phyloP scores from a whole-genome alignment of 2,113 vertebrate genomes.

The Sigmodon hispidus region DNA sequence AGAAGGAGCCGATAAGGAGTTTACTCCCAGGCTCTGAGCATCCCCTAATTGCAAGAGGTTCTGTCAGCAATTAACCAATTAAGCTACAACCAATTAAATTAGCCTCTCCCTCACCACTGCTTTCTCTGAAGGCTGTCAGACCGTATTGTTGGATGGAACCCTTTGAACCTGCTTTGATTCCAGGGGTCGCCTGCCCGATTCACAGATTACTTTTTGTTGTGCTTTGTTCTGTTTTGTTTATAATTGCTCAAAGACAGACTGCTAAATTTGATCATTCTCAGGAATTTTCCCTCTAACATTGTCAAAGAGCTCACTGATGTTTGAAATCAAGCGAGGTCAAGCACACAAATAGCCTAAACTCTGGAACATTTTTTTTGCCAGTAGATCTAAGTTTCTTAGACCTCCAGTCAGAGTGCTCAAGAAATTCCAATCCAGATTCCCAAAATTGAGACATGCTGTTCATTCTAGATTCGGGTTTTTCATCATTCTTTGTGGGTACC shows the following conservation, averaged over 20 bases:
- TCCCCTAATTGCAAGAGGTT: background rate
- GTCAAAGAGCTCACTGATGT: background rate
- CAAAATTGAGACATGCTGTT: background rate
- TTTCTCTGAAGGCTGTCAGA: background rate
- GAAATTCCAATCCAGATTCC: background rate
- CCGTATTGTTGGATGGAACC: background rate
- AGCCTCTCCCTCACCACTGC: background rate
- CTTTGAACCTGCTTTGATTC: conserved; percentile 33
- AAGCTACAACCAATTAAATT: conserved; percentile 5
- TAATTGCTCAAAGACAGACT: background rate
- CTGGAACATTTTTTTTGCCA: background rate
- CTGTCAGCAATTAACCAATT: conserved; percentile 20
- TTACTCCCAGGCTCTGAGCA: background rate
- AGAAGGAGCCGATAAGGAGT: background rate
- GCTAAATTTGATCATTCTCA: background rate
- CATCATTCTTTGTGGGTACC: background rate
- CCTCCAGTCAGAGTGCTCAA: background rate
- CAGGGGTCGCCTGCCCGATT: background rate
- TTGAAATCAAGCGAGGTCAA: background rate
- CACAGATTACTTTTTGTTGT: background rate
- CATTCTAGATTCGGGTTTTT: background rate
- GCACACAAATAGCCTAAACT: background rate
- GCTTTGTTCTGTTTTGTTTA: conserved; percentile 1
- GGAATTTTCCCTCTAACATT: conserved; percentile 11
- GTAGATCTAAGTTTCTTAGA: background rate